phyloP scores from a whole-genome alignment of 2,888 invertebrate genomes.

The Psococerastis gibbosa region DNA sequence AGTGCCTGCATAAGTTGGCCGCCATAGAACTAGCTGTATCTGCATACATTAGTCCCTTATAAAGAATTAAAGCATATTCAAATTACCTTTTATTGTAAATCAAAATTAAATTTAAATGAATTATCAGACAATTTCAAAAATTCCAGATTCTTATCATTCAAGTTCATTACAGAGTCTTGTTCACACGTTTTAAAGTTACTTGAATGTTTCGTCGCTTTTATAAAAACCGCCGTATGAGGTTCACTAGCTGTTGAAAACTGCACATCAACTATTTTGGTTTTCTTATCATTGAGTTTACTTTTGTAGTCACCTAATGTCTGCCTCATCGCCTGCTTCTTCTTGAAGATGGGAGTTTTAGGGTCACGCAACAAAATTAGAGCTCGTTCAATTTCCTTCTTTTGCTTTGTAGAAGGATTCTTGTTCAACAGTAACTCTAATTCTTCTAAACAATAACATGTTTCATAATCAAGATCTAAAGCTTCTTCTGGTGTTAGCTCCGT shows the following conservation, averaged over 20 bases:
- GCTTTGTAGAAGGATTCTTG: neutral
- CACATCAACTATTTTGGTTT: neutral
- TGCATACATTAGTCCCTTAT: too few relatives aligned
- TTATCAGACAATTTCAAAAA: neutral
- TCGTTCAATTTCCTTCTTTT: neutral
- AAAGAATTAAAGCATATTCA: too few relatives aligned
- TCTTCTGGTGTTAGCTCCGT: neutral
- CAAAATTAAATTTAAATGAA: conserved; percentile 1
- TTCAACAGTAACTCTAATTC: neutral
- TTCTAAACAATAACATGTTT: neutral
- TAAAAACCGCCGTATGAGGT: neutral
- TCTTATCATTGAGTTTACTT: neutral
- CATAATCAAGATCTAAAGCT: neutral
- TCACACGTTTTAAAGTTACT: neutral
- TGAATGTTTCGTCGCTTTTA: neutral
- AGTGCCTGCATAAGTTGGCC: too few relatives aligned
- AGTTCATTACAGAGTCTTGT: too few relatives aligned
- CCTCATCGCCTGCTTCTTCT: neutral
- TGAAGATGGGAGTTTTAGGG: neutral
- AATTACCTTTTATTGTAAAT: neutral
- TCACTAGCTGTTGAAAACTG: neutral
- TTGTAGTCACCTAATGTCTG: neutral
- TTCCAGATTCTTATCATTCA: too few relatives aligned
- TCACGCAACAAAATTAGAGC: neutral
- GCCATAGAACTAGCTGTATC: too few relatives aligned